These are phyloP conservation scores for Nemoura dubitans DNA, from an alignment of 2,888 invertebrate species.

Conservation along the genomic window DNA sequence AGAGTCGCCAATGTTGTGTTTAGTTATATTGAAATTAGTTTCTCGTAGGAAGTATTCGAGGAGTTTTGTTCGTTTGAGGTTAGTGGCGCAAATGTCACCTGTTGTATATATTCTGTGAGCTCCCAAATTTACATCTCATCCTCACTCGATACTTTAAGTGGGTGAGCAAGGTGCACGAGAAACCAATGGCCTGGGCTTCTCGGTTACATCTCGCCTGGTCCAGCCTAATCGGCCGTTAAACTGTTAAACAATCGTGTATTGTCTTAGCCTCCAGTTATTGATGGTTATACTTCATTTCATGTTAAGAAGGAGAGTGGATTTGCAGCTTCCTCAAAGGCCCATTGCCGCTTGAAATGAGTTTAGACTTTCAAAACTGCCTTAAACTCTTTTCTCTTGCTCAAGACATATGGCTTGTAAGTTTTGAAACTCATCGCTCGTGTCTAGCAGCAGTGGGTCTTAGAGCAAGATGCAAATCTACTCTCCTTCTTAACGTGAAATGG, in stretches of 20 bases:
- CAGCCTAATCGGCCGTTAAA: not conserved
- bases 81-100: not conserved
- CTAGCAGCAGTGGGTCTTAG: too few species aligned
- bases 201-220: not conserved
- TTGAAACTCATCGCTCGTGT: too few species aligned
- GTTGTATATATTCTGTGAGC: not conserved
- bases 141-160: not conserved
- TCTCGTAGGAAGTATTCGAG: not conserved
- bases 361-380: too few species aligned
- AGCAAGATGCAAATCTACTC: too few species aligned
- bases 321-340: too few species aligned
- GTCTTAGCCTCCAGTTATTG: not conserved
- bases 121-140: not conserved
- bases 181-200: not conserved
- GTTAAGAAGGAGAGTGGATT: too few species aligned
- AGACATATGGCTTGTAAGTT: too few species aligned
- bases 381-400: too few species aligned
- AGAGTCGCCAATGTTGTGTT: not conserved
- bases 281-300: too few species aligned
- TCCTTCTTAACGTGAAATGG: too few species aligned
- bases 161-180: conserved; percentile 13
- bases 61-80: not conserved
- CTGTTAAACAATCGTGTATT: not conserved
- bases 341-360: too few species aligned
- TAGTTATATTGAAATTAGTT: not conserved